Percentiles rank a stretch among this genome's conserved stretches.
These are phyloP conservation scores for Xiphias gladius DNA, from an alignment of 2,113 vertebrate genomes.

Conservation along the genomic window DNA sequence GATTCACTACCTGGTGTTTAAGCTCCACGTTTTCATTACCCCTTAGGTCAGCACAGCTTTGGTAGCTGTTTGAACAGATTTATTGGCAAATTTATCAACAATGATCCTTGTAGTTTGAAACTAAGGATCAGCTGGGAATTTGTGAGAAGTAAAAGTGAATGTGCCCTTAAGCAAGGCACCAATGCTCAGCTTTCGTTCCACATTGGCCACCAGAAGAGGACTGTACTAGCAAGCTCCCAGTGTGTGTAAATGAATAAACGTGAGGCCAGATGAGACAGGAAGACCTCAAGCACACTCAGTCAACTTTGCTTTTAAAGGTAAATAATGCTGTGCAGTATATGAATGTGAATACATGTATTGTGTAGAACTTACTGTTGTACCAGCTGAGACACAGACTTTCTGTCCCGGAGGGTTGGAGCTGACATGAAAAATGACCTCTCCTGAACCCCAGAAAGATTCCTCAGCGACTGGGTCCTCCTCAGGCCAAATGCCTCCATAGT, in stretches of 20 bases:
- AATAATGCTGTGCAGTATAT: neutral
- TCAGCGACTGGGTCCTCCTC: slow-evolving; percentile 82
- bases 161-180: neutral
- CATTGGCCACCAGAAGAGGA: neutral
- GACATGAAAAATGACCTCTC: slow-evolving; percentile 68
- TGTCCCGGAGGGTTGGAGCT: slow-evolving; percentile 62
- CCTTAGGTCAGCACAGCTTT: slow-evolving; percentile 80
- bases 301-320: neutral
- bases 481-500: slow-evolving; percentile 77
- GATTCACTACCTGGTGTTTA: slow-evolving; percentile 76
- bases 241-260: neutral
- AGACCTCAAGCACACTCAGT: neutral
- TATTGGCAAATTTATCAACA: neutral
- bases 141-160: neutral
- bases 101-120: neutral
- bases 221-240: neutral
- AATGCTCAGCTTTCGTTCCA: neutral
- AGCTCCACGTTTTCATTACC: slow-evolving; percentile 53
- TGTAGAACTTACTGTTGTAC: slow-evolving; percentile 84
- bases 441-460: slow-evolving; percentile 67
- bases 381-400: slow-evolving; percentile 86
- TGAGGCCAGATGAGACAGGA: neutral
- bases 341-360: neutral
- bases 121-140: neutral
- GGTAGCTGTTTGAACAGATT: slow-evolving; percentile 83